Evolutionary conservation across 92 coral and sea anemone genomes (phyloP).

Genomic region (Phenganax marumi): DNA sequence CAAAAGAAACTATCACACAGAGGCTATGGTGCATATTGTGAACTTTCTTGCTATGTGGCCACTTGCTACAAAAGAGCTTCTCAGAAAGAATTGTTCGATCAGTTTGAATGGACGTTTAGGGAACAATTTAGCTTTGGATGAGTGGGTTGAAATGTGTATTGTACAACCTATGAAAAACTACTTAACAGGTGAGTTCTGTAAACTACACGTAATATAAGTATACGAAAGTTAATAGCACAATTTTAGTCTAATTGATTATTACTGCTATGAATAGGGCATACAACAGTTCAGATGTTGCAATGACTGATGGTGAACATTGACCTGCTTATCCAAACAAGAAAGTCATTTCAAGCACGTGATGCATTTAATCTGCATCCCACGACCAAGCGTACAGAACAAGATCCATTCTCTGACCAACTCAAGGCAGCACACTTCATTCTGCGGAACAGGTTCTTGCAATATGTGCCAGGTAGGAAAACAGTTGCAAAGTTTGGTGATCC

Average conservation of each 20-base stretch:
- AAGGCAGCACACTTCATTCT: slow-evolving; percentile 24
- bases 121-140: slow-evolving; percentile 47
- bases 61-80: slow-evolving; percentile 37
- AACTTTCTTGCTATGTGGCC: slow-evolving; percentile 57
- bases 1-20: slow-evolving; percentile 51
- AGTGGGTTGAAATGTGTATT: slow-evolving; percentile 36
- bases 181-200: slow-evolving; percentile 32
- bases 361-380: slow-evolving; percentile 32
- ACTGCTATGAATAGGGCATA: not conserved
- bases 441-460: not conserved
- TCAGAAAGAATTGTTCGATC: slow-evolving; percentile 42
- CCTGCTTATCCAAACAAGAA: slow-evolving; percentile 18
- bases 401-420: slow-evolving; percentile 21
- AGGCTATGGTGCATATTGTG: slow-evolving; percentile 56
- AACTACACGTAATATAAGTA: not conserved
- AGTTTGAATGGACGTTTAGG: slow-evolving; percentile 50
- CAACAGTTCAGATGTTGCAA: slow-evolving; percentile 29
- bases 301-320: slow-evolving; percentile 23
- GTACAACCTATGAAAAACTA: slow-evolving; percentile 48
- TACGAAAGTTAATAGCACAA: not conserved
- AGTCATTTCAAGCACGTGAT: slow-evolving; percentile 14
- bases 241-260: not conserved
- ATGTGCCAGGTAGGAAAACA: slow-evolving; percentile 15
- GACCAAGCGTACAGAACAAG: slow-evolving; percentile 21
- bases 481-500: slow-evolving; percentile 31